Evolutionary conservation across 1,140 invertebrate genomes (phyloP), one percentile per base, ranked within the genome.

Genomic region (Caenorhabditis brenneri): DNA sequence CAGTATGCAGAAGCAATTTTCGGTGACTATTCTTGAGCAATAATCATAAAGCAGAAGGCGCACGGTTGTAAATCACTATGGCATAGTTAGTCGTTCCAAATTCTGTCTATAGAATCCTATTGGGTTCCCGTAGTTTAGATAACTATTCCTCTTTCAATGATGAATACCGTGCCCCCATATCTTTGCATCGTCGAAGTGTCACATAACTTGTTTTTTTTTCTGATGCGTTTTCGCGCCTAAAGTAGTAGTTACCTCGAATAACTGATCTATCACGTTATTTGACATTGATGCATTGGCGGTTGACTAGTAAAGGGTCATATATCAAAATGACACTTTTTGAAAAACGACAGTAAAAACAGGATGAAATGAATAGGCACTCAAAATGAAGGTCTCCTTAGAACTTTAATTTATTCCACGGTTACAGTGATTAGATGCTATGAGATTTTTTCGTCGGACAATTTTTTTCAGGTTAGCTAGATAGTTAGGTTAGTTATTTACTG

Each of bases 231-330:
- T 74, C 65, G 65, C 65, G 65, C 65, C 65, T 42, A 74, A 65
- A 74, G 65, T 42, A 29, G 29, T 29, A 74, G 65, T 74, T 74
- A 74, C 65, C 65, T 74, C 65, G 36, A 74, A 74, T 74, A 42
- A 74, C 65, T 74, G 65, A 74, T 74, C 65, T 51, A 16, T n/a
- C n/a, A n/a, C n/a, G 60, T 65, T 29, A 65, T 74, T 74, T 74
- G 65, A 74, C 65, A 74, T 74, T 74, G 65, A 74, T 74, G 65
- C 36, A 74, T 74, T 74, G 36, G 65, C 65, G 65, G 65, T 22
- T 22, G 65, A 74, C 65, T 74, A 12, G 36, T 42, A 74, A 74
- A 74, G 9, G 36, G 65, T 24, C 33, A 33, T 65, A 65, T 65
- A 65, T 42, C 65, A 42, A 74, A 42, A 42, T 42, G 36, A 24